Base-by-base conservation (phyloP, 2,113 vertebrate genomes). In the Prionailurus viverrinus region DNA sequence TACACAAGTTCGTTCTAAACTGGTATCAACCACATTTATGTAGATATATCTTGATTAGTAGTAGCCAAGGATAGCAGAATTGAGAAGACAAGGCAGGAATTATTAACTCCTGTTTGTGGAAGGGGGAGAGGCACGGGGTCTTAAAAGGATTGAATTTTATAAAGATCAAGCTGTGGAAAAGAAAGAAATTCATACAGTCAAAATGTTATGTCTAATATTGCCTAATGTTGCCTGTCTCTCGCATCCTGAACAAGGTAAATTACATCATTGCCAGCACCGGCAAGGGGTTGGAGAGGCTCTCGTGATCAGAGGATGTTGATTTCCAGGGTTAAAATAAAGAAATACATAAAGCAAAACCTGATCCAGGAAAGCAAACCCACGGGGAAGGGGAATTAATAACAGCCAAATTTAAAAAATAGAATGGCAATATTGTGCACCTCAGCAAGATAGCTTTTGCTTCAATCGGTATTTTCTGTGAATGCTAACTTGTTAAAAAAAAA, bases 401-500 rank as follows among this genome's bases (percentile, higher is more conserved):
- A 23, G 51, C 19, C 48, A 41, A 27, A 65, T 55, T 63, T 58
- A 16, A 83, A 91, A 41, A 1, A 9, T 5, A 51, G 9, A 33
- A 29, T 6, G 39, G 31, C 0, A 27, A 16, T 25, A 48, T 13
- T 0, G 7, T 7, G 29, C 1, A 41, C 29, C 41, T 71, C 14
- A 12, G 16, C 5, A 29, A 0, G 18, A 45, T 0, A 31, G 1
- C 21, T 63, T 69, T 45, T 39, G 23, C 55, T 69, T 53, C 29
- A 7, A 5, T 0, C 29, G 36, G 41, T 39, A 86, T 25, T 89
- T 68, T 39, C 41, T 81, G 31, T 39, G 51, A 23, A 45, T 36
- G 15, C 45, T 55, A 87, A 41, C 45, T 84, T 85, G n/a, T 51
- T 18, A n/a, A 87, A 86, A 71, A 25, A 45, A 87, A 86, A 87